Base-by-base conservation (phyloP, 2,888 invertebrate species). In the Pegoplata infirma region DNA sequence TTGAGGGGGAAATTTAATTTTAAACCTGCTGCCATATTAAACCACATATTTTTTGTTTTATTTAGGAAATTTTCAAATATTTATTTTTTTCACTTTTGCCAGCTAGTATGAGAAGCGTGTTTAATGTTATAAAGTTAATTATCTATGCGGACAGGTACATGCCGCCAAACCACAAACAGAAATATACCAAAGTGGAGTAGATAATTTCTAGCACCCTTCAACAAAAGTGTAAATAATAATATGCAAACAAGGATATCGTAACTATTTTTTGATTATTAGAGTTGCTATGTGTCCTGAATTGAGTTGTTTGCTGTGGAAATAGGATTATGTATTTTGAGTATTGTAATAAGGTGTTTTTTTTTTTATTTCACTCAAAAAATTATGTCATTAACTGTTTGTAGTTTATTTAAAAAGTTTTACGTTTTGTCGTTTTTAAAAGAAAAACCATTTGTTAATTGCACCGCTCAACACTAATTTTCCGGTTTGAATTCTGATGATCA, bases 141-240 rank as follows among this genome's bases (percentile, higher is more conserved):
- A 79, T 67, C 56, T 46, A 44, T 75, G 75, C 79, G 79, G 79
- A 75, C 75, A 79, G 79, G 79, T 79, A 66, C 71, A 71, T 51
- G 53, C 53, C 75, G 28, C 32, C 55, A 63, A 66, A 71, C 32
- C 36, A 63, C 10, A 58, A 58, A 47, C 44, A 19, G n/a, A 51
- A 55, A 28, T 14, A 25, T 53, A 61, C 14, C 10, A 53, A 36
- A 23, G 47, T 59, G 68, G 67, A 75, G 71, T 75, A 82, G 82
- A 82, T 80, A 82, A 84, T 81, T 83, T 82, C 68, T 58, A 64
- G 81, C 69, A 76, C 79, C 80, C 81, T 69, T 77, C 68, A 74
- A 56, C 46, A 49, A 25, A 58, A 79, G 72, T 82, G 74, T 75
- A 79, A 77, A 64, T 75, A 40, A 64, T 47, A 68, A 66, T 69